These are phyloP conservation scores for Cataglyphis cursor DNA, from an alignment of 2,888 invertebrate genomes.

Conservation along the genomic window DNA sequence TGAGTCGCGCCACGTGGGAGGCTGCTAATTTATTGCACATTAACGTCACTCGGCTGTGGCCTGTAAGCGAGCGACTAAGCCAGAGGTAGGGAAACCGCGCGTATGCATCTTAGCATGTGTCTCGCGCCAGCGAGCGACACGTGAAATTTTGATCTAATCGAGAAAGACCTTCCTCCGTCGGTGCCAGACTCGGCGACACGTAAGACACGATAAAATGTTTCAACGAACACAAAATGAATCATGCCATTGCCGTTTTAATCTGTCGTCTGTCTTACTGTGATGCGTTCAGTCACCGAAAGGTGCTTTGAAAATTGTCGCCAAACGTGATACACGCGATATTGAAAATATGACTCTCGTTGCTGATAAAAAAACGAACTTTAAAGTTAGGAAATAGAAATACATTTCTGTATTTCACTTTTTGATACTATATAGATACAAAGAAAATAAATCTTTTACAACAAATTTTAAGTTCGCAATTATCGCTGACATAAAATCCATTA, in stretches of 20 bases:
- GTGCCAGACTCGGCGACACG: slow-evolving; percentile 21
- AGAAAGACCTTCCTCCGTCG: background rate
- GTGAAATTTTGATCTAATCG: slow-evolving; percentile 52
- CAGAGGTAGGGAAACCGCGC: slow-evolving; percentile 44
- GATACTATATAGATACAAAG: background rate
- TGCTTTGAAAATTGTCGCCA: slow-evolving; percentile 8
- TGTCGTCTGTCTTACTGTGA: background rate
- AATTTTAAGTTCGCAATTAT: background rate
- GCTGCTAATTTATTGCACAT: slow-evolving; percentile 85
- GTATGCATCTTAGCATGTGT: slow-evolving; percentile 56
- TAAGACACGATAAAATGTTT: slow-evolving; percentile 11
- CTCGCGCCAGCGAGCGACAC: slow-evolving; percentile 40
- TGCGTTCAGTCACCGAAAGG: background rate
- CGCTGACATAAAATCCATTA: background rate
- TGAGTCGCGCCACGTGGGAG: slow-evolving; percentile 78
- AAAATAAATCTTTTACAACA: background rate
- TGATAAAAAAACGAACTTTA: background rate
- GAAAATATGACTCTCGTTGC: background rate
- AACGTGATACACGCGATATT: background rate
- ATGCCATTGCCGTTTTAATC: slow-evolving; percentile 37
- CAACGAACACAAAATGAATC: slow-evolving; percentile 27
- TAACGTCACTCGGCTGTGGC: slow-evolving; percentile 85
- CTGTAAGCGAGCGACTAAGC: slow-evolving; percentile 72
- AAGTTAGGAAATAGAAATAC: background rate
- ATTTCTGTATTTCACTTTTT: background rate